Evolutionary conservation across 2,888 invertebrate species (phyloP), one percentile per base, ranked within the genome.

Genomic region (Lithophane ornitopus): DNA sequence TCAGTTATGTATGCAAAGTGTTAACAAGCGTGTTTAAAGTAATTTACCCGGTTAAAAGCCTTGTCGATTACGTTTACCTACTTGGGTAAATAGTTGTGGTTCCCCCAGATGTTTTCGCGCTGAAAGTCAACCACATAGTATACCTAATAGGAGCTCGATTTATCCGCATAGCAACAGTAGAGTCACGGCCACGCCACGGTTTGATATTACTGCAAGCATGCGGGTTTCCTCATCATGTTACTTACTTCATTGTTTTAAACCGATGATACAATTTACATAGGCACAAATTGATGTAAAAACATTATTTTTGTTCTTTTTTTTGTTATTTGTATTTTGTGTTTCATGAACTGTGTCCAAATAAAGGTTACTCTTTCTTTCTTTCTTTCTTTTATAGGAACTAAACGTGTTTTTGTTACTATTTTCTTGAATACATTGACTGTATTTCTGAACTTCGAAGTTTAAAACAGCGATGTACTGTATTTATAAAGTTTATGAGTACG

Each of bases 81-180:
- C 34, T 34, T 34, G 34, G 22, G 49, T 49, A 65, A 65, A 26
- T 56, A 49, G 26, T 69, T n/a, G 46, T 41, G 6, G 9, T 66
- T 62, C 7, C 7, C 46, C 14, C 14, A 54, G 12, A 52, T 16
- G 2, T 54, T 19, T 82, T 68, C 3, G 49, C 19, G 49, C 19
- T 49, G 70, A 76, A 81, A 81, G 82, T 76, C 63, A 61, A 69
- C 70, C 56, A n/a, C 39, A 59, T 59, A 22, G 8, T 22, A 9
- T 28, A n/a, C n/a, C n/a, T n/a, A 9, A 34, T 4, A 34, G n/a
- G 11, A 26, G 22, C 39, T 39, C 16, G 2, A 59, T 61, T 72
- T 85, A 69, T 82, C 82, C 86, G 78, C 82, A 66, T 71, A 82
- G 71, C 61, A 85, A 70, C 41, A 62, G 44, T 22, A 34, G 22